A percentile compares a stretch with the other conserved stretches of the same genome.
Evolutionary conservation across 2,113 vertebrate species (phyloP).

Genomic region (Colinus virginianus): DNA sequence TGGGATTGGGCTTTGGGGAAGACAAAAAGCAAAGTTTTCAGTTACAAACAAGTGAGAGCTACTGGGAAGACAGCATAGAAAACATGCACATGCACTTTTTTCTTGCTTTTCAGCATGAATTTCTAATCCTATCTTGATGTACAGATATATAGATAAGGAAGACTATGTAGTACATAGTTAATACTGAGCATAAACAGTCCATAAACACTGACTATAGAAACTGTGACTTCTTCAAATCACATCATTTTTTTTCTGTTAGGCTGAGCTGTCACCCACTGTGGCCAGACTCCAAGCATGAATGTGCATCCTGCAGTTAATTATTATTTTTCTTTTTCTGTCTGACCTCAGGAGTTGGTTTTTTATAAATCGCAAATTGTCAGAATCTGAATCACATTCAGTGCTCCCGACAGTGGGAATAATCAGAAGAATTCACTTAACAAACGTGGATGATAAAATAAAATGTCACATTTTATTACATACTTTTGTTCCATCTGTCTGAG

Average conservation of each 20-base stretch:
- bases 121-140: not conserved
- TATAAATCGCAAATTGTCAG: conserved; percentile 8
- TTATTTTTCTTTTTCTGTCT: conserved; percentile 34
- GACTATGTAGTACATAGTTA: not conserved
- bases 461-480: conserved; percentile 80
- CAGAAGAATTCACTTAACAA: conserved; percentile 74
- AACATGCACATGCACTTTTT: not conserved
- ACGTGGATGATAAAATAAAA: conserved; percentile 76
- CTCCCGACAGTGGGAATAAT: conserved; percentile 49
- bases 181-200: not conserved
- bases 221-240: not conserved
- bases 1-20: not conserved
- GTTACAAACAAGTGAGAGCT: not conserved
- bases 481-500: conserved; percentile 77
- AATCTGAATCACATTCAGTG: conserved; percentile 17
- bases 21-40: not conserved
- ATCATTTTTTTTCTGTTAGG: not conserved
- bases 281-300: not conserved
- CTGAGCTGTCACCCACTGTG: not conserved
- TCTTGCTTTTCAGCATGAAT: not conserved
- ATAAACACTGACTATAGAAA: not conserved
- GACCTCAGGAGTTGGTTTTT: conserved; percentile 31
- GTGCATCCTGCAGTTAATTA: conserved; percentile 37
- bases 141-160: not conserved
- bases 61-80: not conserved